phyloP scores from a whole-genome alignment of 2,797 vertebrate genomes.

The Denticeps clupeoides region DNA sequence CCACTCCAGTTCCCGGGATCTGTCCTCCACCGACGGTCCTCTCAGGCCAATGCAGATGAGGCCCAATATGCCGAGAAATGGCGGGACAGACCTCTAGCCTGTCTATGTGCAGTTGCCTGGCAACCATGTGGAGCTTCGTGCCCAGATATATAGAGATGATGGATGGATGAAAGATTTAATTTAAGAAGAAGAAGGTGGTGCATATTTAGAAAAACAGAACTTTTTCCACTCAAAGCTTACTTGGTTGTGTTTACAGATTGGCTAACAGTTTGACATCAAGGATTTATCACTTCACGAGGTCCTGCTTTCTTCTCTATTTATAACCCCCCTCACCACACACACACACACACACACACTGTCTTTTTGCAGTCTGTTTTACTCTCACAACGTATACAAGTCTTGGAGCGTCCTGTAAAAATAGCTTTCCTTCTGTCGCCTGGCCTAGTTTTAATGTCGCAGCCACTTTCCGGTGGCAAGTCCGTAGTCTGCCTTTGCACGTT shows the following conservation, averaged over 20 bases:
- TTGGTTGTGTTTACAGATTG: not conserved
- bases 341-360: not conserved
- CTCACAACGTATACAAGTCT: conserved; percentile 15
- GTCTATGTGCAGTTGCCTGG: conserved; percentile 56
- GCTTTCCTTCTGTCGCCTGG: conserved; percentile 22
- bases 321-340: not conserved
- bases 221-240: not conserved
- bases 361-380: not conserved
- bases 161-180: too few relatives aligned
- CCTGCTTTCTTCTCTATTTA: conserved; percentile 2
- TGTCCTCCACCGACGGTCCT: too few relatives aligned
- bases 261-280: conserved; percentile 4
- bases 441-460: conserved; percentile 30
- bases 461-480: conserved; percentile 8
- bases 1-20: too few relatives aligned
- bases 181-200: too few relatives aligned
- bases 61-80: conserved; percentile 9
- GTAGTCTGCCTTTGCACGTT: too few relatives aligned
- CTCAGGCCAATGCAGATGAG: conserved; percentile 53
- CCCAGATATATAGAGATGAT: too few relatives aligned
- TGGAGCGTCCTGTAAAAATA: conserved; percentile 30
- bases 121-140: too few relatives aligned
- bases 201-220: too few relatives aligned
- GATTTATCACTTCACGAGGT: conserved; percentile 2
- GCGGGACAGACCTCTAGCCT: conserved; percentile 22